Base-by-base conservation (phyloP, 2,113 vertebrate species). In the Dipodomys merriami region DNA sequence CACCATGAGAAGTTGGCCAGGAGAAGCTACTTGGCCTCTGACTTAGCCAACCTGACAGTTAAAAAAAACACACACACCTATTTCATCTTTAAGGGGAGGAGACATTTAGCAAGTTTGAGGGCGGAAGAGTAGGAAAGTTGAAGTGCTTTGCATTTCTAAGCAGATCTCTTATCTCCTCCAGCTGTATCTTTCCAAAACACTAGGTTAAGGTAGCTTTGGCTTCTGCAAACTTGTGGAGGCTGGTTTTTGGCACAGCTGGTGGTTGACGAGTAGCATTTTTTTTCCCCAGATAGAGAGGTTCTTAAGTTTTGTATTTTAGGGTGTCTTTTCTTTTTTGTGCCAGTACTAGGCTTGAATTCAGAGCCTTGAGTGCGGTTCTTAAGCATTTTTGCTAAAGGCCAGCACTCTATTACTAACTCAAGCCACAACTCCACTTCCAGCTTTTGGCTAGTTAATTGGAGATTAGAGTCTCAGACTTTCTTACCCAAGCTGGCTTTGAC, bases 241-340 rank as follows among this genome's bases (percentile, higher is more conserved):
- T 88, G 88, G 91, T 57, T 72, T 91, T 90, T 74, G 85, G 87
- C 86, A 87, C 33, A 79, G 64, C 39, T 80, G 67, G 92, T 91
- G 83, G 74, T 86, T 92, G 89, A 71, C 94, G 91, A 86, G 80
- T 67, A 77, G n/a, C 92, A 39, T 67, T 95, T 95, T 95, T 84
- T 39, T 39, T 39, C 88, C 88, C 67, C 83, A 89, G 62, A 62
- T 73, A 77, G 68, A 96, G 86, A 81, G 6, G 7, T 86, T 93
- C 72, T 96, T 69, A 79, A 81, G 81, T 95, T 97, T 94, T 91
- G 33, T 87, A 96, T 96, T 96, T 96, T 91, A 89, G 94, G 81
- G 77, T 85, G 23, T 49, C 49, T 49, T 49, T 49, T 49, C 12
- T 49, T 49, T 49, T 49, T 39, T 39, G 39, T 39, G 39, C 39